These are phyloP conservation scores for Lepidocyrtinus sp. DNA, from an alignment of 2,888 invertebrate species.

Conservation along the genomic window DNA sequence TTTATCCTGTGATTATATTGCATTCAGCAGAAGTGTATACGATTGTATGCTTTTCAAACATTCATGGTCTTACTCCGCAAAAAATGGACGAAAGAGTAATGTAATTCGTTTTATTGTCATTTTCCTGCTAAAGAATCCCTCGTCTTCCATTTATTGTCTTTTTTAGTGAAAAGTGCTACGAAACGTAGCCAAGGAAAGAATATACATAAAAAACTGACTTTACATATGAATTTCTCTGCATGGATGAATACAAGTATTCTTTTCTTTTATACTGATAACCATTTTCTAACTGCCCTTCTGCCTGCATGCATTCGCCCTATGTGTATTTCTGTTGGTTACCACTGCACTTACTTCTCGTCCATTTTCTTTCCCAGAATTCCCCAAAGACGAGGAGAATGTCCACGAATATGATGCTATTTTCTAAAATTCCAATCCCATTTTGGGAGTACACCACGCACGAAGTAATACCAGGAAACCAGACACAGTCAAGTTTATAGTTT, in stretches of 20 bases:
- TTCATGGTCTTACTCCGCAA: conserved; percentile 25
- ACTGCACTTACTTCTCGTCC: not conserved
- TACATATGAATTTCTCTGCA: not conserved
- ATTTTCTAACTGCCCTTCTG: conserved; percentile 40
- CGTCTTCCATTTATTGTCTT: conserved; percentile 55
- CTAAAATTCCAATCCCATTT: conserved; percentile 33
- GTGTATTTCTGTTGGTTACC: too few relatives aligned
- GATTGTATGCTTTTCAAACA: conserved; percentile 17
- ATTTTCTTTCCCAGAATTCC: conserved; percentile 22
- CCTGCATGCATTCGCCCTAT: conserved; percentile 2
- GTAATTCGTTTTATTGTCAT: conserved; percentile 62
- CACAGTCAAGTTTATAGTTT: not conserved
- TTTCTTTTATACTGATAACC: not conserved
- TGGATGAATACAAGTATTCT: conserved; percentile 4
- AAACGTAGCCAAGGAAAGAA: conserved; percentile 11
- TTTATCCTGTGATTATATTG: conserved; percentile 21
- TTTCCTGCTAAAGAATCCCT: conserved; percentile 51
- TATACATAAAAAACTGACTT: not conserved
- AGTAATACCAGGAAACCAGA: conserved; percentile 1
- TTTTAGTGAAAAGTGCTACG: conserved; percentile 16
- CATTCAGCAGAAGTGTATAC: not conserved
- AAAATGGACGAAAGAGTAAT: conserved; percentile 37
- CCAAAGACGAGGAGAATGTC: conserved; percentile 21
- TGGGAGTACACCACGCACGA: conserved; percentile 35
- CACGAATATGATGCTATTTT: conserved; percentile 28